Percentiles rank a stretch among this genome's conserved stretches.
Conservation (phyloP, 2,888 invertebrate species). For the Orchesellides sinensis region DNA sequence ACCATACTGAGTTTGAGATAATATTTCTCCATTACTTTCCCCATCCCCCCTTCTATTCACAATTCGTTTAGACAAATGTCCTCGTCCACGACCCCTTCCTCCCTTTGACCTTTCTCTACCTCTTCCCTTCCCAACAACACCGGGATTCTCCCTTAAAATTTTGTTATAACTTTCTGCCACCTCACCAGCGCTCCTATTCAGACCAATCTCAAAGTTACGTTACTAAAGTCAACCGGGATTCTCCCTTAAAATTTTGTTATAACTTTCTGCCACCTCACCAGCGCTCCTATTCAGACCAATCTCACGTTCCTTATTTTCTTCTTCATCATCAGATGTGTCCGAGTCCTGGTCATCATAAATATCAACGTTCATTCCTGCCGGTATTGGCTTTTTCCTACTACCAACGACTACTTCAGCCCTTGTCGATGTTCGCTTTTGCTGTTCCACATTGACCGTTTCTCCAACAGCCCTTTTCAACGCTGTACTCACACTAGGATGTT, state of each 20-base stretch:
- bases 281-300: background rate
- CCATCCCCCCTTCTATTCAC: too few species aligned
- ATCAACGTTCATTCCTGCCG: constrained; percentile 1
- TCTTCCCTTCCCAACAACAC: too few species aligned
- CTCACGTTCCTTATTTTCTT: too few species aligned
- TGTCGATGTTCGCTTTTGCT: background rate
- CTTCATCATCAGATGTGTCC: too few species aligned
- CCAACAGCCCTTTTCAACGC: too few species aligned
- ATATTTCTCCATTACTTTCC: too few species aligned
- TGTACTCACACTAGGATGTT: too few species aligned
- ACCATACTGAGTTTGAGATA: too few species aligned
- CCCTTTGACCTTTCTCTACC: too few species aligned
- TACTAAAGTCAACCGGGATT: background rate
- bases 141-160: too few species aligned
- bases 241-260: background rate
- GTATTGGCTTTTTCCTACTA: background rate
- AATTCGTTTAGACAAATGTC: too few species aligned
- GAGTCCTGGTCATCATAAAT: background rate
- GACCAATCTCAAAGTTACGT: background rate
- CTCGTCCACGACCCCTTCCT: too few species aligned
- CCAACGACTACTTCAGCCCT: background rate
- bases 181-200: background rate
- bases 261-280: background rate
- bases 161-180: background rate
- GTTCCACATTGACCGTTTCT: background rate